A percentile compares a stretch with the other conserved stretches of the same genome.
Evolutionary conservation across 1,140 invertebrate genomes (phyloP).

Genomic region (Eueides isabella): DNA sequence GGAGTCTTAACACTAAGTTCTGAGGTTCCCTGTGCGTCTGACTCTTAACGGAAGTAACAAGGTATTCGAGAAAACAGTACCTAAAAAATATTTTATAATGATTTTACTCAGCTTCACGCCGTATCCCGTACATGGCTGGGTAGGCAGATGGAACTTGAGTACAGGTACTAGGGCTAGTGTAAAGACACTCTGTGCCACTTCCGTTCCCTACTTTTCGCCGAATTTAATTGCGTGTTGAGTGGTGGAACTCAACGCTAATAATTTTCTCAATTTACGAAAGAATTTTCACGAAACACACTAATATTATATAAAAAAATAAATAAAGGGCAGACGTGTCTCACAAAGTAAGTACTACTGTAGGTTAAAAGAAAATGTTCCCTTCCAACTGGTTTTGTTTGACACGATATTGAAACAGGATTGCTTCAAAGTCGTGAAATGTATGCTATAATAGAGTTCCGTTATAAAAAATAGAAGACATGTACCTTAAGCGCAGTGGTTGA

Average conservation of each 20-base stretch:
- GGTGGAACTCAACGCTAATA: not conserved
- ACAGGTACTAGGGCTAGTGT: too few species aligned
- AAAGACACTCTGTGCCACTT: not conserved
- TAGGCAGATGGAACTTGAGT: not conserved
- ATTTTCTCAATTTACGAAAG: too few species aligned
- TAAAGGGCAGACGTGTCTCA: not conserved
- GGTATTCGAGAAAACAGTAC: too few species aligned
- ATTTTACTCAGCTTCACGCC: not conserved
- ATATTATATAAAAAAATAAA: not conserved
- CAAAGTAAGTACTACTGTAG: conserved; percentile 4
- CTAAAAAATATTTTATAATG: too few species aligned
- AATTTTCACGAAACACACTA: not conserved
- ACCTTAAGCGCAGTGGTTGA: not conserved
- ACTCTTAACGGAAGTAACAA: too few species aligned
- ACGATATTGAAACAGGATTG: conserved; percentile 13
- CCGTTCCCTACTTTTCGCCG: not conserved
- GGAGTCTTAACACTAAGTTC: too few species aligned
- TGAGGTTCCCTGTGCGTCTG: too few species aligned
- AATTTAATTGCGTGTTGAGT: not conserved
- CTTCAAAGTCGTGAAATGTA: conserved; percentile 11
- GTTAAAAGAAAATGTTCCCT: conserved; percentile 12
- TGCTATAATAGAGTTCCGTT: conserved; percentile 7
- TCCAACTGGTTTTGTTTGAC: conserved; percentile 5
- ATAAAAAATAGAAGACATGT: not conserved
- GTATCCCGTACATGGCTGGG: not conserved